phyloP scores from a whole-genome alignment of 2,113 vertebrate genomes.

The Proterorhinus semilunaris region DNA sequence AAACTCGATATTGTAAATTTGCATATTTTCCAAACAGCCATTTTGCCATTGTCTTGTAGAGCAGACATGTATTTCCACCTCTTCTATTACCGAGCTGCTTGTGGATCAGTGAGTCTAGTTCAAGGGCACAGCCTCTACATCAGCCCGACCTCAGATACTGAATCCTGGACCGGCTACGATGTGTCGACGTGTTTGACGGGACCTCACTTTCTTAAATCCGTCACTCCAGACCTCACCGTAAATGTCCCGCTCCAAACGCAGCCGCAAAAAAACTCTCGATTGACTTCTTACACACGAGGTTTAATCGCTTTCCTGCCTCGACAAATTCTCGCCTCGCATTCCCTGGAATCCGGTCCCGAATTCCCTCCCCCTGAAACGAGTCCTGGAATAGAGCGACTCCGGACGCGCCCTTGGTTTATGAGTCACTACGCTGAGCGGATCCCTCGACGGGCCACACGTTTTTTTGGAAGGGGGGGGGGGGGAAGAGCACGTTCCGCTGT shows the following conservation, averaged over 20 bases:
- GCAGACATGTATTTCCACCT: too few relatives aligned
- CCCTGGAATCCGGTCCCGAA: neutral
- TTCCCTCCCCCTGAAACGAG: neutral
- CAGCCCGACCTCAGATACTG: too few relatives aligned
- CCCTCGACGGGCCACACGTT: slow-evolving; percentile 30
- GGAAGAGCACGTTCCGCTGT: slow-evolving; percentile 36
- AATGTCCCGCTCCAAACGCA: neutral
- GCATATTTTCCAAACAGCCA: too few relatives aligned
- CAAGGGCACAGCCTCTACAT: too few relatives aligned
- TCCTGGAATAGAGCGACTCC: slow-evolving; percentile 4
- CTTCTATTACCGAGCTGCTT: too few relatives aligned
- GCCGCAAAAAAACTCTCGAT: neutral
- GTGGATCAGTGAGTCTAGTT: too few relatives aligned
- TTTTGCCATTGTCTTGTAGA: too few relatives aligned
- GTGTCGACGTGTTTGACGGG: too few relatives aligned
- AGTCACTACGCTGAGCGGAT: slow-evolving; percentile 41
- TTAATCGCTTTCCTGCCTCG: neutral
- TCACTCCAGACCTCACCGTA: neutral
- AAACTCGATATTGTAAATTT: too few relatives aligned
- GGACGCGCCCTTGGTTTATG: slow-evolving; percentile 25
- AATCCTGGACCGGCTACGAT: too few relatives aligned
- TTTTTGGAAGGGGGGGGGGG: slow-evolving; percentile 31
- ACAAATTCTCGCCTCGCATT: neutral
- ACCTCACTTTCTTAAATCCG: too few relatives aligned
- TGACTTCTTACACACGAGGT: neutral